A percentile compares a stretch with the other conserved stretches of the same genome.
Evolutionary conservation across 2,888 invertebrate genomes (phyloP).

Genomic region (Asteroscopus sphinx): DNA sequence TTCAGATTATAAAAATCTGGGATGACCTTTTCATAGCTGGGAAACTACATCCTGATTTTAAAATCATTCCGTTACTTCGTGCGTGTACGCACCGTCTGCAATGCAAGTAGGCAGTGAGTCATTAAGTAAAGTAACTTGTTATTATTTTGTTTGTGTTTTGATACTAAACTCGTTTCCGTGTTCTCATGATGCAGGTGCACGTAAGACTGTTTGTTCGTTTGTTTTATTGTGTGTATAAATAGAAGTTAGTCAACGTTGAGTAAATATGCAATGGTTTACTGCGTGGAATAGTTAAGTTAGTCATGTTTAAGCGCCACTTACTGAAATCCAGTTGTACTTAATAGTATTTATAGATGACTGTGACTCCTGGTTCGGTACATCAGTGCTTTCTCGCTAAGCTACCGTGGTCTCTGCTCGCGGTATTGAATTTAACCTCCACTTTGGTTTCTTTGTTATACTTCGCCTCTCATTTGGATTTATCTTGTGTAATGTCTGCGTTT

Average conservation of each 20-base stretch:
- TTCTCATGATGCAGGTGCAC: constrained; percentile 25
- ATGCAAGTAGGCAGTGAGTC: constrained; percentile 30
- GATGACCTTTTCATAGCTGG: too few relatives aligned
- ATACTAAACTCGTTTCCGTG: constrained; percentile 40
- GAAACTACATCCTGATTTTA: constrained; percentile 1
- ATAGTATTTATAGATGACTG: too few relatives aligned
- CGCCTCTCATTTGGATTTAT: too few relatives aligned
- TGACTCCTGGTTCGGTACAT: too few relatives aligned
- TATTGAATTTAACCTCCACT: too few relatives aligned
- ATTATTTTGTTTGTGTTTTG: constrained; percentile 34
- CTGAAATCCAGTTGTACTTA: too few relatives aligned
- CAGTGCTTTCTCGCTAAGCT: too few relatives aligned
- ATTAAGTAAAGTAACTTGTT: constrained; percentile 23
- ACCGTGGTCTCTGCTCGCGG: too few relatives aligned
- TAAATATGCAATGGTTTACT: constrained; percentile 13
- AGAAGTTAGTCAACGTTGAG: constrained; percentile 32
- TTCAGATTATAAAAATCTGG: too few relatives aligned
- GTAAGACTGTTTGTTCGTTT: constrained; percentile 18
- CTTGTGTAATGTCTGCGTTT: too few relatives aligned
- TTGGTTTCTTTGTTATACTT: too few relatives aligned
- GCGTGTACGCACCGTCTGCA: too few relatives aligned
- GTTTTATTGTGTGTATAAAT: constrained; percentile 33
- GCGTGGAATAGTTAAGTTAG: constrained; percentile 1
- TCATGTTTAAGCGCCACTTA: constrained; percentile 13
- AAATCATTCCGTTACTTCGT: constrained; percentile 16